phyloP scores from a whole-genome alignment of 2,797 vertebrate genomes.

The Mus spretus region DNA sequence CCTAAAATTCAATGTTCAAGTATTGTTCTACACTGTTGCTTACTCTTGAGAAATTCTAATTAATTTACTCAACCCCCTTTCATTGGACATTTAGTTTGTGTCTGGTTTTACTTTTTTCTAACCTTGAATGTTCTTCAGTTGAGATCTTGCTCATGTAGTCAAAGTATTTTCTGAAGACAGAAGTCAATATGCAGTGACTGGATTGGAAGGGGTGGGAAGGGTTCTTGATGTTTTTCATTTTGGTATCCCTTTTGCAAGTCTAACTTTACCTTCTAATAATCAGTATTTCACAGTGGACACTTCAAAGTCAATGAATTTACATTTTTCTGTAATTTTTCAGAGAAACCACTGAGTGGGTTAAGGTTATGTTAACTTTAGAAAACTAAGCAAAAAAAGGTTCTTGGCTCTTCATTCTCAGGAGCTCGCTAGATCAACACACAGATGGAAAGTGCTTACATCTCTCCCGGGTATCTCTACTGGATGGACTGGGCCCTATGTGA shows the following conservation, averaged over 20 bases:
- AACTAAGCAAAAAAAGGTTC: not conserved
- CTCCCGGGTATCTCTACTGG: too few species aligned
- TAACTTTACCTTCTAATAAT: not conserved
- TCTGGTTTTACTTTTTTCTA: constrained; percentile 53
- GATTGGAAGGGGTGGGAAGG: not conserved
- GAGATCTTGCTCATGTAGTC: constrained; percentile 5
- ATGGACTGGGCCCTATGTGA: too few species aligned
- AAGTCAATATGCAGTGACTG: not conserved
- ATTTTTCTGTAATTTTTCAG: not conserved
- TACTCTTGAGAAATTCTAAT: not conserved
- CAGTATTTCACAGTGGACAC: not conserved
- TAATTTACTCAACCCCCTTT: constrained; percentile 4
- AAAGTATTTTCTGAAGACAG: constrained; percentile 34
- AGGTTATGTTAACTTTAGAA: not conserved
- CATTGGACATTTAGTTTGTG: constrained; percentile 4
- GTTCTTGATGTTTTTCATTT: constrained; percentile 41
- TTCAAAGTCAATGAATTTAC: not conserved
- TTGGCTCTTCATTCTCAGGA: too few species aligned
- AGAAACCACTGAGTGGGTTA: not conserved
- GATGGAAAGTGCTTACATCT: too few species aligned
- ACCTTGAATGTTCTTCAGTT: not conserved
- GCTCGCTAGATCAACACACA: too few species aligned
- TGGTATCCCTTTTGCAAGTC: not conserved
- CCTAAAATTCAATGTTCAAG: constrained; percentile 46
- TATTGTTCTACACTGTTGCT: not conserved